A percentile compares a stretch with the other conserved stretches of the same genome.
Conservation (phyloP, 1,140 invertebrate species). For the Sipha flava region DNA sequence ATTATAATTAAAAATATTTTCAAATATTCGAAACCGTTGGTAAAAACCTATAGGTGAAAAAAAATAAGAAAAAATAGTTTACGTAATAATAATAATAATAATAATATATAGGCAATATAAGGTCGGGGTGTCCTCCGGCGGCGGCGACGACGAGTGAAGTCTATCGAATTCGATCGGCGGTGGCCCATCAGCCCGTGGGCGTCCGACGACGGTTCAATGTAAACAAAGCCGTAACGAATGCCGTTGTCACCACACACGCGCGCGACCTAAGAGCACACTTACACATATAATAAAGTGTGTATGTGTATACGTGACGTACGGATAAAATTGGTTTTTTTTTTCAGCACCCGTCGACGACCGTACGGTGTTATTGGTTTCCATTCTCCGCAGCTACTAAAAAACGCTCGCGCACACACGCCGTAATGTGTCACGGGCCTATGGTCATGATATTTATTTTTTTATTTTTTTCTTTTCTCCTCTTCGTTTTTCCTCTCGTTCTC, state of each 20-base stretch:
- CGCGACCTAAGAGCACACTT: neutral
- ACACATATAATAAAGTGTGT: neutral
- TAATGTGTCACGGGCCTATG: constrained; percentile 7
- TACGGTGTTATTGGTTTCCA: neutral
- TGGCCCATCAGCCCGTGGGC: neutral
- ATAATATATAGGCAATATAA: neutral
- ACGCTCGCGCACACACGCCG: neutral
- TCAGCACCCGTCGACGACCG: neutral
- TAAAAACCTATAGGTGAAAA: too few relatives aligned
- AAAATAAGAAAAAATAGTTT: too few relatives aligned
- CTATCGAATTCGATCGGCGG: constrained; percentile 13
- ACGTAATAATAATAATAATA: too few relatives aligned
- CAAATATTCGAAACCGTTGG: too few relatives aligned
- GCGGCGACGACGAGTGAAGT: neutral
- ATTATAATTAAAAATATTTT: too few relatives aligned
- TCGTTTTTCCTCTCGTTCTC: neutral
- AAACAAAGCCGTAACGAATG: constrained; percentile 31
- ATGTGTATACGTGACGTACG: constrained; percentile 15
- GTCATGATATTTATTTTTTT: neutral
- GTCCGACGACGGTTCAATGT: constrained; percentile 10
- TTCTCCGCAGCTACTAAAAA: neutral
- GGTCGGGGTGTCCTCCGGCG: neutral
- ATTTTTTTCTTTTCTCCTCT: neutral
- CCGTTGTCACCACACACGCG: constrained; percentile 10
- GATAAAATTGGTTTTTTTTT: constrained; percentile 30